Evolutionary conservation across 2,888 invertebrate genomes (phyloP), one percentile per base, ranked within the genome.

Genomic region (Troides helena): DNA sequence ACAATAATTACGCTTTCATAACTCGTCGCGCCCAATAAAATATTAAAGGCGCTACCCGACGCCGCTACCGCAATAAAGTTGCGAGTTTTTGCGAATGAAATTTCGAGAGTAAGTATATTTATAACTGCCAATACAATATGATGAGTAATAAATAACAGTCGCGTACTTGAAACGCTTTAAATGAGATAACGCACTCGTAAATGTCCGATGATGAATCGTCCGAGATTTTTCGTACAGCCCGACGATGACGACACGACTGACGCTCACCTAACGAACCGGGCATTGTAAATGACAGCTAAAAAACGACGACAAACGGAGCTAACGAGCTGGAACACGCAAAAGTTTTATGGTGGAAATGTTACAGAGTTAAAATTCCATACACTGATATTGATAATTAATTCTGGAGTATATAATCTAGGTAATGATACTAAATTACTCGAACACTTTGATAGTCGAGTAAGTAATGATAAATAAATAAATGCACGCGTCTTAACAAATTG

Each of bases 61-160:
- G 30, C 36, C 50, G 61, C 61, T 2, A n/a, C 50, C 60, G 61
- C 67, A 50, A 66, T 62, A 36, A 63, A 25, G 56, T 14, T 25
- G 62, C 43, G 70, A 65, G 50, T 73, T 71, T 71, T 71, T 74
- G 46, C 21, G 50, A 46, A 68, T 61, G 43, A 61, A 56, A 60
- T 62, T 71, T 70, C 61, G 64, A 14, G 36, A 50, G 57, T 56
- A n/a, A 14, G 25, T 57, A 66, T 62, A 66, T 71, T 60, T 66
- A 64, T 66, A 69, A 72, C 72, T 75, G 74, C 70, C 76, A 72
- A 76, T 73, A 74, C 70, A 71, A 74, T 71, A 75, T 78, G 75
- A 77, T 69, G 75, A 75, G 68, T 75, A 77, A 80, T 80, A 80
- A 77, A 79, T 81, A 75, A 68, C 72, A 68, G 74, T 73, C 71